phyloP scores from a whole-genome alignment of 1,140 invertebrate genomes.

The Drosophila nikananu region DNA sequence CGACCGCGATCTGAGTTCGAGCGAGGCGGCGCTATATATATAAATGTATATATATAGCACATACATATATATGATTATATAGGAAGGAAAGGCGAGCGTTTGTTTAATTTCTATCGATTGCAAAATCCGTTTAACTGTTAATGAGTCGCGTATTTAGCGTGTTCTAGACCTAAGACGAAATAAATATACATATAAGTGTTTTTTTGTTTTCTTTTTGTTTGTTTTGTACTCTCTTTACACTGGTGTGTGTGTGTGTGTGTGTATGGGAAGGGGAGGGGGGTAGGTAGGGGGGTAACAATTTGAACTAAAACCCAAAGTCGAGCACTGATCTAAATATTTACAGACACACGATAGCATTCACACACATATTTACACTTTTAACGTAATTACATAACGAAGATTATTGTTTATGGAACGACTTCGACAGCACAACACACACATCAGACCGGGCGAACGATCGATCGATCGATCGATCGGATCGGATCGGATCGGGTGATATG shows the following conservation, averaged over 20 bases:
- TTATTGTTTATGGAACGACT: constrained; percentile 41
- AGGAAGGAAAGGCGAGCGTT: constrained; percentile 23
- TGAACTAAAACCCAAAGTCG: constrained; percentile 34
- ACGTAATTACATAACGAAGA: constrained; percentile 47
- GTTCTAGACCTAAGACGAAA: constrained; percentile 32
- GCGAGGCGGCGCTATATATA: constrained; percentile 5
- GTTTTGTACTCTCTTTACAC: constrained; percentile 31
- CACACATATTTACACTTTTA: constrained; percentile 44
- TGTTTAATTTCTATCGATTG: constrained; percentile 32
- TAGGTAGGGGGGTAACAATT: constrained; percentile 9
- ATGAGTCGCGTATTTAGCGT: constrained; percentile 31
- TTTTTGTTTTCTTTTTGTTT: constrained; percentile 24
- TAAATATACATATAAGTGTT: constrained; percentile 34
- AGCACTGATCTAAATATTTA: constrained; percentile 36
- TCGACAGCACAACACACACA: constrained; percentile 20
- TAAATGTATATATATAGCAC: background rate
- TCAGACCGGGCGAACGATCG: too few species aligned
- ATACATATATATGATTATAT: background rate
- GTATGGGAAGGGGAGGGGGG: background rate
- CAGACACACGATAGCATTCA: constrained; percentile 6
- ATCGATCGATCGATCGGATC: constrained; percentile 5
- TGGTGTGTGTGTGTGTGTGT: constrained; percentile 9
- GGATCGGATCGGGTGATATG: constrained; percentile 16
- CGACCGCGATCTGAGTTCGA: constrained; percentile 3
- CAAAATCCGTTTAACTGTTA: constrained; percentile 45